These are phyloP conservation scores for Lumbricus terrestris DNA, from an alignment of 2,888 invertebrate genomes.

Conservation along the genomic window DNA sequence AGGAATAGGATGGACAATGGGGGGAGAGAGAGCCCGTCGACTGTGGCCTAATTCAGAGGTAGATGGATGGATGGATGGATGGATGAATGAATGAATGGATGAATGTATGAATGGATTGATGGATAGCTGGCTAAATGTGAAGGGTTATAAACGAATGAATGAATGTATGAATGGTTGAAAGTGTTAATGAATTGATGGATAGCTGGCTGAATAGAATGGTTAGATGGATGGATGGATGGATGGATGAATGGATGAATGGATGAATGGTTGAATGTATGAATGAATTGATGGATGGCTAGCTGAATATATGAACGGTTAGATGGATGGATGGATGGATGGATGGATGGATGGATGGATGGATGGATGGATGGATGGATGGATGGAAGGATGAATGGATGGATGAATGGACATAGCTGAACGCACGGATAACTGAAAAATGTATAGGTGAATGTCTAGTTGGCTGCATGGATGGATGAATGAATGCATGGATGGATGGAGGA, in stretches of 20 bases:
- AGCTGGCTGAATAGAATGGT: too few relatives aligned
- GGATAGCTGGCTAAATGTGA: too few relatives aligned
- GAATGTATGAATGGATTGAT: too few relatives aligned
- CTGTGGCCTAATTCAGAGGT: not conserved
- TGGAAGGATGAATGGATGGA: not conserved
- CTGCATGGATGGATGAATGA: not conserved
- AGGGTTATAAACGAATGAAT: too few relatives aligned
- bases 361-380: not conserved
- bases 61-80: not conserved
- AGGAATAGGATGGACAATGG: not conserved
- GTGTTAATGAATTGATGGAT: too few relatives aligned
- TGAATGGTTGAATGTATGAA: too few relatives aligned
- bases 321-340: not conserved
- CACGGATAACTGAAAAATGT: not conserved
- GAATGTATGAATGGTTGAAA: too few relatives aligned
- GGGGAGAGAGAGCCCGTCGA: not conserved
- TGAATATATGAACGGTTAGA: not conserved
- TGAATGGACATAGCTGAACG: too few relatives aligned
- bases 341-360: too few relatives aligned
- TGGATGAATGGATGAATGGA: too few relatives aligned
- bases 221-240: not conserved
- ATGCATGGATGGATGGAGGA: too few relatives aligned
- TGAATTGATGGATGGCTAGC: too few relatives aligned
- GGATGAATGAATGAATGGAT: not conserved
- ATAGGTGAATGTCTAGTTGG: not conserved